Percentiles rank a stretch among this genome's conserved stretches.
Evolutionary conservation across 1,140 invertebrate species (phyloP).

Genomic region (Drosophila bocki): DNA sequence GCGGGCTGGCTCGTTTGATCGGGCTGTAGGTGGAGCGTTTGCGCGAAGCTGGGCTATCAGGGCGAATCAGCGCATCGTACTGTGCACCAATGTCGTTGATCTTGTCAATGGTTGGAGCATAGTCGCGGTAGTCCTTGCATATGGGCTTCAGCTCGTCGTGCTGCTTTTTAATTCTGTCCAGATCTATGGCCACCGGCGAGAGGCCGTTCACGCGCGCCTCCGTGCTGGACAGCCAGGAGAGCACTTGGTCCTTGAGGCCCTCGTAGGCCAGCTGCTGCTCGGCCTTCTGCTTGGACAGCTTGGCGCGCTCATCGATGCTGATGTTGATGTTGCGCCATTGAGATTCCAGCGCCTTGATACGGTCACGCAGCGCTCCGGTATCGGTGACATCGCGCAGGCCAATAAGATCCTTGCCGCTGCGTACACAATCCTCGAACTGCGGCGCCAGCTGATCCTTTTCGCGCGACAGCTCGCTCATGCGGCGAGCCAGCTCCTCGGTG

Average conservation of each 20-base stretch:
- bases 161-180: conserved; percentile 93
- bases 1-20: conserved; percentile 88
- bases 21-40: conserved; percentile 90
- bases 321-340: conserved; percentile 94
- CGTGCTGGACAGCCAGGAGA: conserved; percentile 93
- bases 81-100: conserved; percentile 95
- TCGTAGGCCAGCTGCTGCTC: conserved; percentile 95
- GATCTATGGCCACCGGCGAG: conserved; percentile 93
- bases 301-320: conserved; percentile 92
- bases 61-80: conserved; percentile 92
- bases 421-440: conserved; percentile 91
- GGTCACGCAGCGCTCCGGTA: conserved; percentile 92
- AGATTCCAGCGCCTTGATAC: conserved; percentile 93
- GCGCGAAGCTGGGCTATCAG: conserved; percentile 89
- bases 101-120: conserved; percentile 94
- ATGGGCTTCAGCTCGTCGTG: conserved; percentile 95
- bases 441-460: conserved; percentile 85
- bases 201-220: conserved; percentile 91
- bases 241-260: conserved; percentile 91
- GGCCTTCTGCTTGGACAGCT: conserved; percentile 91
- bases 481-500: conserved; percentile 89
- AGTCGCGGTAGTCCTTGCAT: conserved; percentile 95
- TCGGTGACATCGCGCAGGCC: conserved; percentile 96
- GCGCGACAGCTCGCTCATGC: conserved; percentile 87
- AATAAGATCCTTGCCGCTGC: conserved; percentile 93